Evolutionary conservation across 2,797 vertebrate species (phyloP), one percentile per base, ranked within the genome.

Genomic region (Spea hammondii): DNA sequence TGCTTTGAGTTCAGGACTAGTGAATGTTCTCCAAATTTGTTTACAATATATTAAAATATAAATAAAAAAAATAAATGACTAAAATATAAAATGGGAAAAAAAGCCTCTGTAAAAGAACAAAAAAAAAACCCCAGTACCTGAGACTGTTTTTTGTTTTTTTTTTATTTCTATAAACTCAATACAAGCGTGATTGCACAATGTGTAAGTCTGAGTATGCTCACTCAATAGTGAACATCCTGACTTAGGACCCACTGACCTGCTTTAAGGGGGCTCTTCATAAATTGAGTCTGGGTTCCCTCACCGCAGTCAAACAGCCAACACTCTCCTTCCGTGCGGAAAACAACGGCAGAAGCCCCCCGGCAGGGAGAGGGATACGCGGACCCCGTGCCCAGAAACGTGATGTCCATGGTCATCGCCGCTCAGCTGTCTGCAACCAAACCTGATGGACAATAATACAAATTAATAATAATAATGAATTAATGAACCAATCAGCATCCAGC

Each of bases 221-320:
- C 32, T 32, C 32, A 3, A 32, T 32, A 32, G 32, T 32, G 32
- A 32, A 32, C 32, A 32, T 32, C 2, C 32, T 32, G 32, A 32
- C 32, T 32, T n/a, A n/a, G 4, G 6, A 17, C 12, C n/a, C 8
- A 64, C 70, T 60, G 67, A 96, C 97, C 92, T 86, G 96, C 93
- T 86, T 89, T 88, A 3, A 98, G 89, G 0, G 88, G 91, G 84
- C 96, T 98, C 88, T 86, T 95, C 96, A 98, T 97, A 54, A 98
- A 84, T 32, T 98, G 96, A 0, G 95, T 98, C 85, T 98, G 97
- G 0, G 96, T 98, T 0, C 96, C 96, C 55, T 99, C 97, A 0
- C 96, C 97, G 69, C 96, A 98, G 88, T 97, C 97, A n/a, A 98
- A 99, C 68, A 98, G 91, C 96, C 96, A 99, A 70, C 92, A 95